Evolutionary conservation across 2,113 vertebrate genomes (phyloP), one percentile per base, ranked within the genome.

Genomic region (Corydoras maculifer): DNA sequence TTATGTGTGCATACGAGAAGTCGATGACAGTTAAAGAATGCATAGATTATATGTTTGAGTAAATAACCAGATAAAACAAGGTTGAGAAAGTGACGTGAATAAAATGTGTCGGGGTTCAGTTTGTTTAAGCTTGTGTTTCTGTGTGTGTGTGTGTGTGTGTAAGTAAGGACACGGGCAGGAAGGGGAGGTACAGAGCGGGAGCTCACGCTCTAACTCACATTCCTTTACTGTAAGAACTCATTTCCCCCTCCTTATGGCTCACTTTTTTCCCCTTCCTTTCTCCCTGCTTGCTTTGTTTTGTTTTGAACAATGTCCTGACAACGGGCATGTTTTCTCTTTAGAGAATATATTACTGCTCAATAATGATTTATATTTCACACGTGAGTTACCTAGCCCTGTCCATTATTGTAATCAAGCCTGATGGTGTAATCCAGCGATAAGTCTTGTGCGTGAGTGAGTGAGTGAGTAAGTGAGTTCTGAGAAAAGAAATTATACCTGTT

Each of bases 191-290:
- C 73, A 75, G 69, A 78, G 77, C 69, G 69, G 77, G 73, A 78
- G 77, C 77, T 75, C 78, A 75, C 68, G 69, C 78, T 65, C 78
- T 69, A 77, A 77, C 75, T 77, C 78, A 80, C 72, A 62, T 72
- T 75, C 75, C 65, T 77, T 80, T 80, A 80, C 75, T 75, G 75
- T 80, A 77, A 80, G 78, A 80, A 74, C 78, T 77, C 75, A 77
- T 75, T 77, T 80, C 75, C 50, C 75, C 75, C 65, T 80, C 70
- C 75, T 69, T 65, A 67, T 72, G 55, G 59, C 62, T 70, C 32
- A 61, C 62, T 79, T 79, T 76, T 57, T 62, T 74, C 64, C 57
- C 57, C 18, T 62, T 50, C 61, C 68, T 51, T 58, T 60, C 61
- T 64, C 67, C 53, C 60, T 72, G 54, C 65, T 32, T 72, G 58